phyloP scores from a whole-genome alignment of 1,140 invertebrate genomes.

The Diabrotica undecimpunctata region DNA sequence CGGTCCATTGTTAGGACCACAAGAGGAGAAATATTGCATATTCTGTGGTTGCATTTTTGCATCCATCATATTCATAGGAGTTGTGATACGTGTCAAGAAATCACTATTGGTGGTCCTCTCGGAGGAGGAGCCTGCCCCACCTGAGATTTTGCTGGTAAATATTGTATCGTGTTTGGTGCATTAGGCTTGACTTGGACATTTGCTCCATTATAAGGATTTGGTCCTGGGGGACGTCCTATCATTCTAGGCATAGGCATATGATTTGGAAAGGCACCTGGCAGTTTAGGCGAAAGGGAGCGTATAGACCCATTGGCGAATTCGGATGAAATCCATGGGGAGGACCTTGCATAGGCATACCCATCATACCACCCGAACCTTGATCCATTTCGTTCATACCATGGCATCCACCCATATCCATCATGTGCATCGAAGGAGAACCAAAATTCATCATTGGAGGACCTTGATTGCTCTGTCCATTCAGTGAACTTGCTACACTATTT shows the following conservation, averaged over 20 bases:
- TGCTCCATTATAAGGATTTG: conserved; percentile 72
- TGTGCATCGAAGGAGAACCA: conserved; percentile 56
- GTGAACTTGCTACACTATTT: conserved; percentile 60
- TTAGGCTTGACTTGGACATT: conserved; percentile 93
- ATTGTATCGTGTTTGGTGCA: conserved; percentile 96
- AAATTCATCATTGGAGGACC: conserved; percentile 58
- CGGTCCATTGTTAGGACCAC: conserved; percentile 50
- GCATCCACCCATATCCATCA: conserved; percentile 50
- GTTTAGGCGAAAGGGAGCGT: conserved; percentile 49
- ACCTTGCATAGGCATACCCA: conserved; percentile 46
- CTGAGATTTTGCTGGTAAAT: conserved; percentile 87
- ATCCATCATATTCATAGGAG: conserved; percentile 69
- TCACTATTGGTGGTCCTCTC: conserved; percentile 83
- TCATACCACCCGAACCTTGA: conserved; percentile 39
- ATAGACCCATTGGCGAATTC: conserved; percentile 48
- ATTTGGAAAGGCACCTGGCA: conserved; percentile 47
- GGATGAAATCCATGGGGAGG: conserved; percentile 46
- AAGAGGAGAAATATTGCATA: conserved; percentile 69
- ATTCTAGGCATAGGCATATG: conserved; percentile 47
- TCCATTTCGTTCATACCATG: conserved; percentile 47
- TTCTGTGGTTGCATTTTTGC: conserved; percentile 68
- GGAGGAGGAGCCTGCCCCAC: conserved; percentile 60
- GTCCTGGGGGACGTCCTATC: conserved; percentile 57
- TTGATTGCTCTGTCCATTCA: conserved; percentile 52
- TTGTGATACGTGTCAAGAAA: conserved; percentile 85